These are phyloP conservation scores for Halcyon malimbica DNA, from an alignment of 2,113 vertebrate species.

Conservation along the genomic window DNA sequence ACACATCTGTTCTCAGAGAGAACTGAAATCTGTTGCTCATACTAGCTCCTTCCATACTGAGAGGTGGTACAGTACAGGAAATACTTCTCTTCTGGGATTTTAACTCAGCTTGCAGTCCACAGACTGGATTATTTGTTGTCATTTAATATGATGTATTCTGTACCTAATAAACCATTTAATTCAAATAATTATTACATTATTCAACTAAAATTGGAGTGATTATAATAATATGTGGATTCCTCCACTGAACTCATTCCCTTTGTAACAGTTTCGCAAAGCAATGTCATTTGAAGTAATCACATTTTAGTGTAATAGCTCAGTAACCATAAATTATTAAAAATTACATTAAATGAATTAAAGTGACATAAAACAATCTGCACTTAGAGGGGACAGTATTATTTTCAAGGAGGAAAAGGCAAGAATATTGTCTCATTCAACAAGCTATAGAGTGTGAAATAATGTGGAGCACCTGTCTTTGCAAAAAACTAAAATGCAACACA, in stretches of 20 bases:
- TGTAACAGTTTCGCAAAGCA: background rate
- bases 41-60: background rate
- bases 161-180: slow-evolving; percentile 45
- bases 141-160: background rate
- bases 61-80: background rate
- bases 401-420: background rate
- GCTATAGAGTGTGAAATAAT: background rate
- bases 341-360: slow-evolving; percentile 10
- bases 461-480: background rate
- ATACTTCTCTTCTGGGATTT: background rate
- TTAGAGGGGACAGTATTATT: background rate
- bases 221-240: background rate
- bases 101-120: background rate
- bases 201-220: background rate
- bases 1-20: background rate
- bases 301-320: slow-evolving; percentile 35
- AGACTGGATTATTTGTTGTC: slow-evolving; percentile 21
- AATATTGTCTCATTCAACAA: background rate
- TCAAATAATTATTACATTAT: slow-evolving; percentile 34
- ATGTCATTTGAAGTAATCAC: slow-evolving; percentile 35
- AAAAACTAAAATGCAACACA: background rate
- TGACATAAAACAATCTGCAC: background rate
- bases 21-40: background rate
- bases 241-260: background rate
- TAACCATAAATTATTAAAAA: slow-evolving; percentile 45